Base-by-base conservation (phyloP, 2,797 vertebrate species). In the Acipenser transmontanus region DNA sequence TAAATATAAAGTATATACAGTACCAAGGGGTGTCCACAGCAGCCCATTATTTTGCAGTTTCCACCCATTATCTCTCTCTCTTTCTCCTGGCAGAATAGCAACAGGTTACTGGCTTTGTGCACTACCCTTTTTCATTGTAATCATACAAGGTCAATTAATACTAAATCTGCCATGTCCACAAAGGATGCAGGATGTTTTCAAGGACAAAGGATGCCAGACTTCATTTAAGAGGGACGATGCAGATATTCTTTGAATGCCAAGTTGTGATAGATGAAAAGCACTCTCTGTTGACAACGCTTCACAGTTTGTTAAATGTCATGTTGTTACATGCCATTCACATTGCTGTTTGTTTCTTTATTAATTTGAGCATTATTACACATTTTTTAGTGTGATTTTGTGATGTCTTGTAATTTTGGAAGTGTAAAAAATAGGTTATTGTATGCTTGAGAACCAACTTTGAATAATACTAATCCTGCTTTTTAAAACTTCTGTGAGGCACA, bases 281-380 rank as follows among this genome's bases (percentile, higher is more conserved):
- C 34, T 34, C 34, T 34, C 34, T 34, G 34, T 34, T 34, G 4
- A 34, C 2, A 34, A 34, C 4, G 34, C 34, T 34, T 34, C 34
- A 34, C 4, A 34, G 34, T 34, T 3, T 4, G 34, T 34, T 34
- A 34, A 34, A 34, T 34, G 34, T 34, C 34, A 34, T 1, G 34
- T 34, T 34, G 34, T 34, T 34, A 34, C 34, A 50, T 70, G 70
- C 66, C 77, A 81, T 71, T 71, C 74, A 77, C 79, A 77, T 66
- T 69, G 69, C 70, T 69, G 50, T 68, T 63, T 68, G 81, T 71
- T 66, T 65, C 72, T 60, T 72, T 72, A 76, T 81, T 85, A 81
- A 77, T 76, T 69, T 70, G 73, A 78, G 69, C 71, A 73, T 81
- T 34, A 34, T 34, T 34, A 77, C 84, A 84, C 71, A 67, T 67